phyloP scores from a whole-genome alignment of 2,113 vertebrate species.

The Forbesichthys agassizii region DNA sequence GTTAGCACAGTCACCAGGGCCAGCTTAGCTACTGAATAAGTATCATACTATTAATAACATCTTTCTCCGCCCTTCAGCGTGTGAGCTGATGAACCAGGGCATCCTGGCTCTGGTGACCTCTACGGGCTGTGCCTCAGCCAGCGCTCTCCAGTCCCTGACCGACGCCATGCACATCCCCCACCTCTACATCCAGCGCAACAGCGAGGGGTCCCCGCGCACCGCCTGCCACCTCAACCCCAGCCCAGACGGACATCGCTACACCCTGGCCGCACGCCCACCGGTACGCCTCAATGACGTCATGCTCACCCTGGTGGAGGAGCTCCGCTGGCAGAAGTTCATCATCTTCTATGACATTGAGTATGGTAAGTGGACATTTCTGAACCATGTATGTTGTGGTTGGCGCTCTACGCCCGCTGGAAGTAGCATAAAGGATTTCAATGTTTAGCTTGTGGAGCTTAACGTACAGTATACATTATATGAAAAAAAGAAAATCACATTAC shows the following conservation, averaged over 20 bases:
- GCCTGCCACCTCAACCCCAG: constrained; percentile 92
- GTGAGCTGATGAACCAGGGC: constrained; percentile 97
- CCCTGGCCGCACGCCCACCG: constrained; percentile 86
- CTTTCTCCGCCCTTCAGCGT: constrained; percentile 73
- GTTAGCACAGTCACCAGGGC: not conserved
- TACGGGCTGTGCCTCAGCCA: constrained; percentile 93
- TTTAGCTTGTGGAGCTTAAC: too few species aligned
- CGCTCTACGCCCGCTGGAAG: not conserved
- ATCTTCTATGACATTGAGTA: constrained; percentile 98
- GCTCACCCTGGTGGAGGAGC: constrained; percentile 90
- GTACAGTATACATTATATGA: too few species aligned
- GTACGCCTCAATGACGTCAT: constrained; percentile 94
- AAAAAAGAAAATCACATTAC: too few species aligned
- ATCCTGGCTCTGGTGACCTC: constrained; percentile 95
- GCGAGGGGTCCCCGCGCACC: constrained; percentile 87
- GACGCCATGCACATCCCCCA: constrained; percentile 99
- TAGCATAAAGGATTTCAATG: too few species aligned
- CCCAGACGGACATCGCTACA: constrained; percentile 90
- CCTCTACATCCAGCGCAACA: constrained; percentile 91
- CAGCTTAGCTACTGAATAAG: not conserved
- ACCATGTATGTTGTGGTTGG: not conserved
- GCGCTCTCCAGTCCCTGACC: constrained; percentile 93
- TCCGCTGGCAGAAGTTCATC: constrained; percentile 98
- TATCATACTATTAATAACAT: not conserved
- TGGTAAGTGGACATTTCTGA: constrained; percentile 75